Evolutionary conservation across 2,113 vertebrate species (phyloP), one percentile per base, ranked within the genome.

Genomic region (Perognathus longimembris): DNA sequence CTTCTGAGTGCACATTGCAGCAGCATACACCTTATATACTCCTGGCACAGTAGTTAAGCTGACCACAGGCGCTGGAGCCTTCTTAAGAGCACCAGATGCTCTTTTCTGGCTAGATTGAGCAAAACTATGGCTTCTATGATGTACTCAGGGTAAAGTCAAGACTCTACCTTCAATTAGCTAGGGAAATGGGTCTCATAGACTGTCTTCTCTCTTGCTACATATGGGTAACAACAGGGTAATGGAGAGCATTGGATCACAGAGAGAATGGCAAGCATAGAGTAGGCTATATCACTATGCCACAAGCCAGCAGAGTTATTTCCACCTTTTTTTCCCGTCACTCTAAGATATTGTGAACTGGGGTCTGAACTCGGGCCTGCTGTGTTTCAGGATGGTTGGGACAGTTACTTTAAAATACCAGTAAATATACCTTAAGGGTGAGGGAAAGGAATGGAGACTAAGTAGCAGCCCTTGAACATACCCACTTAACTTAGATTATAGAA

Each of bases 101-200:
- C 0, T 5, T 89, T 96, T 84, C 93, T 97, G 94, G 84, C 87
- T 91, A 21, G 1, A 21, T 94, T 97, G 91, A 96, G 94, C 88
- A 59, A 79, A 92, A 81, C 45, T 45, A 7, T 73, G 82, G 80
- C 88, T 66, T 89, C 5, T 38, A 5, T 17, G 34, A 45, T 71
- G 4, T 93, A 85, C n/a, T 95, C 94, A 94, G 80, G 76, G 0
- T 45, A 0, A 92, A 28, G 28, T 12, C 4, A 84, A 94, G 93
- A 70, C 91, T 95, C 90, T 97, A 95, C 84, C 95, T 98, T 97
- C 96, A 96, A 95, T 93, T 96, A 97, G 94, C 97, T 97, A 96
- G 85, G 92, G 91, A 94, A 59, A 69, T 12, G 63, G 75, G 63
- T 89, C 86, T 80, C 85, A 80, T 63, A 93, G 90, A 74, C 88